Percentiles rank a stretch among this genome's conserved stretches.
phyloP scores from a whole-genome alignment of 1,140 invertebrate genomes.

The Ditylenchus dipsaci region DNA sequence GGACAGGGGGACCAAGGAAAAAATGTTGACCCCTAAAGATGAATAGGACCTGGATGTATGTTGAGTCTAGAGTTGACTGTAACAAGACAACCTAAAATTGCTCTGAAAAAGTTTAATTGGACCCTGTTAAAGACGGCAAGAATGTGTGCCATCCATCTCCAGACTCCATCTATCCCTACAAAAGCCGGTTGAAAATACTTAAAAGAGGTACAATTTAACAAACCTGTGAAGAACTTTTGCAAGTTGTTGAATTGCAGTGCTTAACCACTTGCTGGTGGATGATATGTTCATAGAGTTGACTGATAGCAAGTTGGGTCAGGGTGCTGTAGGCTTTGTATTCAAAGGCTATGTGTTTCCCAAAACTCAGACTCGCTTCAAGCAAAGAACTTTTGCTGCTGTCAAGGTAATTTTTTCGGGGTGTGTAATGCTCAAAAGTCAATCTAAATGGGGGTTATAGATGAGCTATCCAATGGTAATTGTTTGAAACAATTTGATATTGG shows the following conservation, averaged over 20 bases:
- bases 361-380: slow-evolving; percentile 52
- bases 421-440: neutral
- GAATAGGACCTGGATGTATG: too few species aligned
- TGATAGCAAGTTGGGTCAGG: slow-evolving; percentile 49
- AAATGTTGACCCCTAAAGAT: too few species aligned
- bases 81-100: too few species aligned
- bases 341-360: slow-evolving; percentile 53
- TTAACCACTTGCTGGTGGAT: slow-evolving; percentile 43
- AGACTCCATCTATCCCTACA: slow-evolving; percentile 52
- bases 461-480: slow-evolving; percentile 47
- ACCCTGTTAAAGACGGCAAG: slow-evolving; percentile 45
- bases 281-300: slow-evolving; percentile 54
- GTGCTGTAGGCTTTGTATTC: slow-evolving; percentile 53
- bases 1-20: too few species aligned
- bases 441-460: slow-evolving; percentile 30
- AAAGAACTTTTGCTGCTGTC: slow-evolving; percentile 52
- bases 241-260: slow-evolving; percentile 28
- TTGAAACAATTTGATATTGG: too few species aligned
- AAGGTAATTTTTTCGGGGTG: slow-evolving; percentile 30
- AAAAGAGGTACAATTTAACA: slow-evolving; percentile 41
- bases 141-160: slow-evolving; percentile 50
- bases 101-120: too few species aligned
- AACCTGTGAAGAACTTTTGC: neutral
- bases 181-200: slow-evolving; percentile 40
- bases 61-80: too few species aligned